phyloP scores from a whole-genome alignment of 2,888 invertebrate species.

The Anoplius nigerrimus region DNA sequence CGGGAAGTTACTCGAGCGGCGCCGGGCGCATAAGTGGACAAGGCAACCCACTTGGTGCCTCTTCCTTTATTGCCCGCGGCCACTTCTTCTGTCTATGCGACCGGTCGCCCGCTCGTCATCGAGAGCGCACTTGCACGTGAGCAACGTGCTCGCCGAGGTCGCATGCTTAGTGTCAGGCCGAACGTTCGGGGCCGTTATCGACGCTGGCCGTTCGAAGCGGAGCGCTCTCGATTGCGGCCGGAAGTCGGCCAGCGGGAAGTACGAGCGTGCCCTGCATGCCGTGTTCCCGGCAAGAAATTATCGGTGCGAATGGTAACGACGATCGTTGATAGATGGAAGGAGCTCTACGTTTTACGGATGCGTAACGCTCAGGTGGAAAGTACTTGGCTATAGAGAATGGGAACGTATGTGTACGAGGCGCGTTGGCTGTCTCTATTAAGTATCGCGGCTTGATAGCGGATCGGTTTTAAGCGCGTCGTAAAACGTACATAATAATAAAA shows the following conservation, averaged over 20 bases:
- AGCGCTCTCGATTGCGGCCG: background rate
- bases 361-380: too few species aligned
- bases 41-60: slow-evolving; percentile 72
- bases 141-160: background rate
- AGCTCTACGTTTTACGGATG: too few species aligned
- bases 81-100: slow-evolving; percentile 43
- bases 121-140: background rate
- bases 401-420: too few species aligned
- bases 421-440: too few species aligned
- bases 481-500: too few species aligned
- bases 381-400: too few species aligned
- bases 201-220: background rate
- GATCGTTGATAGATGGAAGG: background rate
- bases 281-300: background rate
- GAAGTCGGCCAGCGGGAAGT: too few species aligned
- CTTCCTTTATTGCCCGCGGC: slow-evolving; percentile 67
- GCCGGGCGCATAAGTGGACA: slow-evolving; percentile 74
- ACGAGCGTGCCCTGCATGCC: too few species aligned
- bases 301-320: background rate
- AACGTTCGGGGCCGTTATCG: background rate
- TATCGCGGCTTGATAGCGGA: too few species aligned
- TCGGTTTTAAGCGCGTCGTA: too few species aligned
- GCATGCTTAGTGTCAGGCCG: background rate
- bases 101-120: background rate
- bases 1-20: slow-evolving; percentile 72